A percentile compares a stretch with the other conserved stretches of the same genome.
These are phyloP conservation scores for Onychostruthus taczanowskii DNA, from an alignment of 2,113 vertebrate genomes.

Conservation along the genomic window DNA sequence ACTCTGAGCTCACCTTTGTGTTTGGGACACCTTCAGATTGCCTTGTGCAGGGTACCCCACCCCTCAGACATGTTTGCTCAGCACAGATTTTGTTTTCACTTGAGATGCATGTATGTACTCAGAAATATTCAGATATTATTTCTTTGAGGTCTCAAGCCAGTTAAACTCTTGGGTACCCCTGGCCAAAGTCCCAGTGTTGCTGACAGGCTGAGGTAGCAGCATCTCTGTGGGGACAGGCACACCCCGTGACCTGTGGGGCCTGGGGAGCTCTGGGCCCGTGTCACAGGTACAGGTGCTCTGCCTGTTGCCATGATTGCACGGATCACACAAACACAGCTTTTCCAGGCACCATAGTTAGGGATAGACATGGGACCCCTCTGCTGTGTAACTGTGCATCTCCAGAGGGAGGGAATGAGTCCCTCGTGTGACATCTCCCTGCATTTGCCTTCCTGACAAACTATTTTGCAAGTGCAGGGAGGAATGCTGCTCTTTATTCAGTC, in stretches of 20 bases:
- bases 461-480: constrained; percentile 55
- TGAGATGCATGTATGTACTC: background rate
- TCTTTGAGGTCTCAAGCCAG: background rate
- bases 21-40: background rate
- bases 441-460: constrained; percentile 55
- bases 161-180: background rate
- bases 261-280: background rate
- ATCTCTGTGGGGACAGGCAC: fast-evolving
- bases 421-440: background rate
- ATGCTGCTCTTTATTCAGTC: constrained; percentile 62
- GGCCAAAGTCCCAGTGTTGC: background rate
- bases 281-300: background rate
- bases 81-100: background rate
- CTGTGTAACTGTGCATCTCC: background rate
- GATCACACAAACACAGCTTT: background rate
- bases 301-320: fast-evolving
- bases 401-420: background rate
- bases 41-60: background rate
- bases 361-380: background rate
- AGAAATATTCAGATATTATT: fast-evolving
- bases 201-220: background rate
- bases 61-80: background rate
- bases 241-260: background rate
- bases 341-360: background rate
- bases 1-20: background rate